These are phyloP conservation scores for Crotalus adamanteus DNA, from an alignment of 2,797 vertebrate species.

Conservation along the genomic window DNA sequence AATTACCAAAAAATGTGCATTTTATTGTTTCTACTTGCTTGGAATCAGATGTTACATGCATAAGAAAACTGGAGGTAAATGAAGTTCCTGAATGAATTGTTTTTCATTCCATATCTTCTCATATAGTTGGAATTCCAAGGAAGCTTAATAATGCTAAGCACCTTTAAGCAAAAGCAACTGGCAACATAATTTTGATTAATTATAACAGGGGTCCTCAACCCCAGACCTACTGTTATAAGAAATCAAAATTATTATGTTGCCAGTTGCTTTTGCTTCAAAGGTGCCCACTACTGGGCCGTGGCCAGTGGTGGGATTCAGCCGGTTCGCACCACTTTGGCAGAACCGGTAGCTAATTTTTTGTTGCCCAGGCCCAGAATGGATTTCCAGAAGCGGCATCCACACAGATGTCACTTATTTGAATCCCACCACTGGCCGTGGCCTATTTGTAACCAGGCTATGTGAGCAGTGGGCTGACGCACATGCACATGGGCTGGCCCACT, in stretches of 20 bases:
- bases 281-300: background rate
- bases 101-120: background rate
- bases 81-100: background rate
- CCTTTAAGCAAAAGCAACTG: background rate
- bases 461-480: background rate
- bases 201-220: background rate
- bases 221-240: background rate
- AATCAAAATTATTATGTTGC: background rate
- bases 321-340: no score
- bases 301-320: background rate
- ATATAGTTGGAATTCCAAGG: background rate
- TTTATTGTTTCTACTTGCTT: conserved; percentile 64
- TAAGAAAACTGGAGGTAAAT: conserved; percentile 61
- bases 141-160: background rate
- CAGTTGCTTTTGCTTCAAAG: background rate
- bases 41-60: conserved; percentile 41
- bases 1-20: conserved; percentile 64
- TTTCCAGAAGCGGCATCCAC: no score
- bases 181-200: background rate
- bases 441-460: background rate
- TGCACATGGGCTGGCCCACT: background rate
- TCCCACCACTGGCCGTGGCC: background rate
- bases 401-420: no score
- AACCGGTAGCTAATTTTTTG: no score
- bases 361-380: no score